A percentile compares a stretch with the other conserved stretches of the same genome.
Conservation (phyloP, 2,888 invertebrate species). For the Incurvaria masculella region DNA sequence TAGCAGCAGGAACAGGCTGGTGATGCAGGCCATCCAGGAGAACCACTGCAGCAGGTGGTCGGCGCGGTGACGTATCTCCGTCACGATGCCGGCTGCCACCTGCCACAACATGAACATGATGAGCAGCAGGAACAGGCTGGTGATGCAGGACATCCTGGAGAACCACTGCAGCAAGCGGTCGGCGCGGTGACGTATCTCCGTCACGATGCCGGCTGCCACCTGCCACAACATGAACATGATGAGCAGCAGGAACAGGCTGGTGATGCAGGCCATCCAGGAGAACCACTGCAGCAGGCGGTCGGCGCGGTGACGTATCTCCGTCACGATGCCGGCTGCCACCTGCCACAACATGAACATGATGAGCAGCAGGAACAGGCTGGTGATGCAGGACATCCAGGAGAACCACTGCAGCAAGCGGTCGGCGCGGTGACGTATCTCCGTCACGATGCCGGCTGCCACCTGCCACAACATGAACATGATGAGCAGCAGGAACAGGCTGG, state of each 20-base stretch:
- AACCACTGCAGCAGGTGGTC: slow-evolving; percentile 58
- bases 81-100: slow-evolving; percentile 59
- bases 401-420: slow-evolving; percentile 58
- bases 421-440: slow-evolving; percentile 59
- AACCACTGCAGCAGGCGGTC: slow-evolving; percentile 58
- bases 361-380: slow-evolving; percentile 61
- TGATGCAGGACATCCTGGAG: slow-evolving; percentile 61
- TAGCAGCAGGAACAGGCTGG: slow-evolving; percentile 61
- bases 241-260: slow-evolving; percentile 61
- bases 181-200: slow-evolving; percentile 59
- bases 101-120: slow-evolving; percentile 62
- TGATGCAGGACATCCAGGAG: slow-evolving; percentile 61
- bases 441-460: slow-evolving; percentile 60
- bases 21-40: slow-evolving; percentile 61
- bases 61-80: slow-evolving; percentile 59
- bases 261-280: slow-evolving; percentile 61
- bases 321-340: slow-evolving; percentile 60
- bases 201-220: slow-evolving; percentile 60
- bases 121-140: slow-evolving; percentile 61
- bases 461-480: slow-evolving; percentile 62
- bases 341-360: slow-evolving; percentile 62
- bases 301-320: slow-evolving; percentile 59
- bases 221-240: slow-evolving; percentile 62
- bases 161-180: slow-evolving; percentile 58
- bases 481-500: slow-evolving; percentile 61